Percentiles rank a stretch among this genome's conserved stretches.
phyloP scores from a whole-genome alignment of 1,140 invertebrate species.

The Mycetomoellerius zeteki region DNA sequence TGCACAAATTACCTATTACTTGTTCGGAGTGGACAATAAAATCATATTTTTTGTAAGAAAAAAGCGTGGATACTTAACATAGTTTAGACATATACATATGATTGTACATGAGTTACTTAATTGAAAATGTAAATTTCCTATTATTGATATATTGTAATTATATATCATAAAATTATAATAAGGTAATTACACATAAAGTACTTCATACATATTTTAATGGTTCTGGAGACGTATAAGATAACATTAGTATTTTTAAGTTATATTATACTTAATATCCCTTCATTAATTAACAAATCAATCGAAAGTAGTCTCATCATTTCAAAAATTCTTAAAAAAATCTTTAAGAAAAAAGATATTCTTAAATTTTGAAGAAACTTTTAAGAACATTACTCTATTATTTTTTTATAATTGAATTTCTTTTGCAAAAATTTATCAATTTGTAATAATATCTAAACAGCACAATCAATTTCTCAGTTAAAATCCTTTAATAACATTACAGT shows the following conservation, averaged over 20 bases:
- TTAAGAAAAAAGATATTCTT: conserved; percentile 44
- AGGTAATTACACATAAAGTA: conserved; percentile 40
- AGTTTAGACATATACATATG: conserved; percentile 45
- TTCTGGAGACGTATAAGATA: conserved; percentile 53
- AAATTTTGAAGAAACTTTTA: conserved; percentile 50
- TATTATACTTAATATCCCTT: conserved; percentile 32
- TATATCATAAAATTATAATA: neutral
- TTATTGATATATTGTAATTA: conserved; percentile 48
- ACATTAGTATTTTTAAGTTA: conserved; percentile 63
- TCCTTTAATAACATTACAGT: conserved; percentile 22
- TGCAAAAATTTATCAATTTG: conserved; percentile 5
- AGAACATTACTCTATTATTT: neutral
- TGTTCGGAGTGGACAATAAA: conserved; percentile 72
- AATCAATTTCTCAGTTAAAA: neutral
- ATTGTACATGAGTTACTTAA: conserved; percentile 75
- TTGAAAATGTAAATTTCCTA: conserved; percentile 75
- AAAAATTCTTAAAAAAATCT: conserved; percentile 20
- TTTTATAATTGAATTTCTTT: conserved; percentile 11
- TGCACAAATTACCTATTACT: conserved; percentile 55
- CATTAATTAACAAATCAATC: conserved; percentile 37
- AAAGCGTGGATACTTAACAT: conserved; percentile 69
- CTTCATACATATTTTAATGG: conserved; percentile 62
- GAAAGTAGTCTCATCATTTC: conserved; percentile 7
- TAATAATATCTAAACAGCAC: neutral
- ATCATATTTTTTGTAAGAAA: conserved; percentile 72